These are phyloP conservation scores for Oreortyx pictus DNA, from an alignment of 2,797 vertebrate species.

Conservation along the genomic window DNA sequence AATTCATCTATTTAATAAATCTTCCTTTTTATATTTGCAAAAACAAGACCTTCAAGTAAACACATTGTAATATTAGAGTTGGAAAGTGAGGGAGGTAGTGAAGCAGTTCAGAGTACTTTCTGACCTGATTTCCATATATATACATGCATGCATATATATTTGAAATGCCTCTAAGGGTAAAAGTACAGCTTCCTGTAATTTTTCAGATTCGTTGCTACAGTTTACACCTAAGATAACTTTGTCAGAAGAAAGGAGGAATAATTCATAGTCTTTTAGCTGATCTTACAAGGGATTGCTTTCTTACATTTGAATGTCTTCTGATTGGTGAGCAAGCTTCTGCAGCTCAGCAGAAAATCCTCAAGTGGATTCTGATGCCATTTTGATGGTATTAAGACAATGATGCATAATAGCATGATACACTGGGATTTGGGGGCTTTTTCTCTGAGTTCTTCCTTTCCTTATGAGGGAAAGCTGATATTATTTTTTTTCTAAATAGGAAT, in stretches of 20 bases:
- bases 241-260: slow-evolving; percentile 72
- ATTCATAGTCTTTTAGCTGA: slow-evolving; percentile 70
- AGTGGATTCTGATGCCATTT: slow-evolving; percentile 71
- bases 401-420: slow-evolving; percentile 59
- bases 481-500: slow-evolving; percentile 34
- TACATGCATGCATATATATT: background rate
- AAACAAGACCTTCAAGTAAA: background rate
- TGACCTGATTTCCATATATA: background rate
- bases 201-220: slow-evolving; percentile 15
- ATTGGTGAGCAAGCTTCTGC: slow-evolving; percentile 68
- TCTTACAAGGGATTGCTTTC: slow-evolving; percentile 43
- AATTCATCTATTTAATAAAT: background rate
- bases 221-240: slow-evolving; percentile 38
- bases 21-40: background rate
- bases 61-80: background rate
- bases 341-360: slow-evolving; percentile 66
- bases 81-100: background rate
- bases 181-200: background rate
- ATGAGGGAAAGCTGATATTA: background rate
- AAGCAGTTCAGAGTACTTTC: background rate
- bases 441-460: background rate
- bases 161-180: background rate
- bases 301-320: slow-evolving; percentile 55
- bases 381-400: slow-evolving; percentile 75
- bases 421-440: background rate